phyloP scores from a whole-genome alignment of 1,140 invertebrate species.

The Procambarus virginalis region DNA sequence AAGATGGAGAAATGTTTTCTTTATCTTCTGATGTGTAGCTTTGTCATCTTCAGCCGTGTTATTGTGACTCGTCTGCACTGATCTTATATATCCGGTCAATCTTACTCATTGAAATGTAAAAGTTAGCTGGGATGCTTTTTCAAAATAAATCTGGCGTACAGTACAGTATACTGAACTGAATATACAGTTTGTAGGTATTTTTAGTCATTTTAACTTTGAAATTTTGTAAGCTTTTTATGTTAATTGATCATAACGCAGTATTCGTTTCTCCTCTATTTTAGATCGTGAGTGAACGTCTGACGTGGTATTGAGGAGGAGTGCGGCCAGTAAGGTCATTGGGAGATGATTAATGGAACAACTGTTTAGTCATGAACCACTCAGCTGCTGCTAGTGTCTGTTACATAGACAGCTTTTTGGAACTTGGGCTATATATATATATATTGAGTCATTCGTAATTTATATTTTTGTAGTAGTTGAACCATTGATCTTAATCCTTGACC shows the following conservation, averaged over 20 bases:
- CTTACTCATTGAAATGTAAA: too few relatives aligned
- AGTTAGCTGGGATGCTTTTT: too few relatives aligned
- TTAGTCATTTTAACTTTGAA: neutral
- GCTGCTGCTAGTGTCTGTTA: neutral
- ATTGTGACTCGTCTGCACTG: too few relatives aligned
- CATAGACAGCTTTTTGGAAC: neutral
- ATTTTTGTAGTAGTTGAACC: neutral
- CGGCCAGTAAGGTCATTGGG: neutral
- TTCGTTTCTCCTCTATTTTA: constrained; percentile 11
- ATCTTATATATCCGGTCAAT: too few relatives aligned
- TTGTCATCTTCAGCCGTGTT: too few relatives aligned
- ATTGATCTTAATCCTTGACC: neutral
- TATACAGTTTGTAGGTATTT: too few relatives aligned
- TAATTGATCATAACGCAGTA: neutral
- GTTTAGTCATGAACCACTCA: neutral
- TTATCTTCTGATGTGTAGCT: too few relatives aligned
- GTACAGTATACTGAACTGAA: too few relatives aligned
- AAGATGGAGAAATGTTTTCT: too few relatives aligned
- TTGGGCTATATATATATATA: neutral
- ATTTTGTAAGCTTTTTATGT: neutral
- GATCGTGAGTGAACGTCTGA: constrained; percentile 7
- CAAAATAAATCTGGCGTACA: too few relatives aligned
- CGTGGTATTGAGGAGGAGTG: neutral
- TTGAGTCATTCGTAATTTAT: neutral
- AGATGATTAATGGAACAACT: constrained; percentile 9